Evolutionary conservation across 53 echinoderm and acorn worm genomes (phyloP).

Genomic region (Paelopatides confundens): DNA sequence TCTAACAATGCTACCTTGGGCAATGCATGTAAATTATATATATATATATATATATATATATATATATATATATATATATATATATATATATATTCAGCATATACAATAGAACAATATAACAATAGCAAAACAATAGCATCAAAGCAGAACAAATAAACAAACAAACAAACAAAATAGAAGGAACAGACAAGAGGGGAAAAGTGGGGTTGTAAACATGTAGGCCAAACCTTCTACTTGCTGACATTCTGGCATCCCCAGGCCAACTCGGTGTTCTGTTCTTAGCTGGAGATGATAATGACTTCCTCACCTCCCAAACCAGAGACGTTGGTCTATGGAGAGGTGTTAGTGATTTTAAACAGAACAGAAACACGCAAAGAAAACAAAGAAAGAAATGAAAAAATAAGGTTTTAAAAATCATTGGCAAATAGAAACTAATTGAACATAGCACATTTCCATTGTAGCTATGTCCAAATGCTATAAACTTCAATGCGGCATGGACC

Average conservation of each 20-base stretch:
- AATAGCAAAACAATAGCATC: not conserved
- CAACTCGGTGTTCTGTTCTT: constrained; percentile 96
- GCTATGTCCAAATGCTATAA: no score
- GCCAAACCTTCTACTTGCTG: constrained; percentile 73
- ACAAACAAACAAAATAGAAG: not conserved
- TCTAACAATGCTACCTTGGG: no score
- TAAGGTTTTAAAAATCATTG: constrained; percentile 18
- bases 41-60: no score
- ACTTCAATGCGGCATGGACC: no score
- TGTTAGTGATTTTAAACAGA: constrained; percentile 41
- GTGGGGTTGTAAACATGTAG: not conserved
- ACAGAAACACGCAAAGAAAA: constrained; percentile 33
- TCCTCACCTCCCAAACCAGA: constrained; percentile 99
- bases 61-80: no score
- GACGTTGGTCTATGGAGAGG: constrained; percentile 88
- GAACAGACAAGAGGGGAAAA: not conserved
- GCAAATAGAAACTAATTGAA: not conserved
- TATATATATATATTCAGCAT: no score
- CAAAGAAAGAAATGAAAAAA: constrained; percentile 52
- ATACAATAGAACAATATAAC: no score
- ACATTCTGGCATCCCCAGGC: constrained; percentile 80
- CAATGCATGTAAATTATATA: no score
- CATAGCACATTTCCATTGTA: not conserved
- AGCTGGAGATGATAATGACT: constrained; percentile 91
- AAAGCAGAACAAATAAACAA: not conserved